A percentile compares a stretch with the other conserved stretches of the same genome.
Conservation (phyloP, 2,888 invertebrate genomes). For the Leucophora obtusa region DNA sequence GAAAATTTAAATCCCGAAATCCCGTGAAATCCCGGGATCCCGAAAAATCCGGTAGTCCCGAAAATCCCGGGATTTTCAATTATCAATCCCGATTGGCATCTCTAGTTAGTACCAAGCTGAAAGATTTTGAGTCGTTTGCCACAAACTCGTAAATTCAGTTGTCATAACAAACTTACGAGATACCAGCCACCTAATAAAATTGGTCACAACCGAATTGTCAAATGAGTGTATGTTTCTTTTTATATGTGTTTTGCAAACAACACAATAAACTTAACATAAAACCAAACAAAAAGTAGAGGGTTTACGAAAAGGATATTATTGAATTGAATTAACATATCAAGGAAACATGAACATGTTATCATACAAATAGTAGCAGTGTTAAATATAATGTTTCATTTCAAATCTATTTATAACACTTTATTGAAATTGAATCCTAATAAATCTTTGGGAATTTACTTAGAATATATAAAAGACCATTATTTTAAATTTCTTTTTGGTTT, state of each 20-base stretch:
- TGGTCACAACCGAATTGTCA: too few species aligned
- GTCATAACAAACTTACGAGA: too few species aligned
- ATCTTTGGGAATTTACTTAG: conserved; percentile 18
- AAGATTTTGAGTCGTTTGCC: too few species aligned
- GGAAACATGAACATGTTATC: conserved; percentile 7
- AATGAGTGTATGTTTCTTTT: too few species aligned
- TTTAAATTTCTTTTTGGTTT: conserved; percentile 2
- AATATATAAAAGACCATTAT: conserved; percentile 9
- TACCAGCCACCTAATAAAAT: too few species aligned
- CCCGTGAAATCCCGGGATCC: too few species aligned
- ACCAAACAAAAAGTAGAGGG: neutral
- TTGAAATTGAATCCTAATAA: conserved; percentile 24
- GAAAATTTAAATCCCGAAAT: too few species aligned
- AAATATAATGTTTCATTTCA: conserved; percentile 9
- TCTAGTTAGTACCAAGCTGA: too few species aligned
- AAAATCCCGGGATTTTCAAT: too few species aligned
- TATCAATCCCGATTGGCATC: too few species aligned
- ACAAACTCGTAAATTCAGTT: too few species aligned
- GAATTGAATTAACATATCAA: conserved; percentile 26
- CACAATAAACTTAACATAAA: neutral
- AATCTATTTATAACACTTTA: conserved; percentile 20
- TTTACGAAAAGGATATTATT: neutral
- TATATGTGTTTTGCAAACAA: neutral
- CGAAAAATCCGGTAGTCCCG: too few species aligned
- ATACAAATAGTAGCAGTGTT: neutral